These are phyloP conservation scores for Apodemia mormo DNA, from an alignment of 2,888 invertebrate species.

Conservation along the genomic window DNA sequence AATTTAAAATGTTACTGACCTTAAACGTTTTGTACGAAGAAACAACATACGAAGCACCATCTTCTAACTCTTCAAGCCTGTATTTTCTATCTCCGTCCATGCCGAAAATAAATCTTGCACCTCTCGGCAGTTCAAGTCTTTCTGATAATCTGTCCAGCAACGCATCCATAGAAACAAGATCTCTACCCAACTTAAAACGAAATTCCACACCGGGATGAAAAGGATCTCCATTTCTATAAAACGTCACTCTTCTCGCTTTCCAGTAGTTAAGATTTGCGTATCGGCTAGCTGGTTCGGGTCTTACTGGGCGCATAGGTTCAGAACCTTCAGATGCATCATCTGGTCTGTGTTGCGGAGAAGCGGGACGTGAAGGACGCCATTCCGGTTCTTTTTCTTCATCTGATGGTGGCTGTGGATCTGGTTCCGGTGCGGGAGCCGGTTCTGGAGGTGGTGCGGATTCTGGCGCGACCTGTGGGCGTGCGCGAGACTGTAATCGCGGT, in stretches of 20 bases:
- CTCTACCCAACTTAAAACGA: constrained; percentile 92
- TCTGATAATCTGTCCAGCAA: constrained; percentile 93
- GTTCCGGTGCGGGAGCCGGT: constrained; percentile 65
- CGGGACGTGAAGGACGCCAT: constrained; percentile 70
- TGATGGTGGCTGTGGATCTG: constrained; percentile 63
- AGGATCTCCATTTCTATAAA: constrained; percentile 96
- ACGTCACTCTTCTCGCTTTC: constrained; percentile 92
- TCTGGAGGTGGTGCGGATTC: constrained; percentile 67
- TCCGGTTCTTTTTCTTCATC: constrained; percentile 81
- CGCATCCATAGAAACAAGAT: constrained; percentile 92
- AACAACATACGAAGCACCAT: constrained; percentile 96
- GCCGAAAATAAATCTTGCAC: constrained; percentile 94
- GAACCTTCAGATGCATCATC: constrained; percentile 75
- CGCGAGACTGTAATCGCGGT: constrained; percentile 61
- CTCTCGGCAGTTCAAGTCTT: constrained; percentile 92
- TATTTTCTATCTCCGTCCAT: constrained; percentile 94
- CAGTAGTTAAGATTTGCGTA: constrained; percentile 93
- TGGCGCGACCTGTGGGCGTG: constrained; percentile 70
- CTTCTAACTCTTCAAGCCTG: constrained; percentile 91
- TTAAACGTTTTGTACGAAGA: constrained; percentile 95
- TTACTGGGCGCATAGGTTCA: constrained; percentile 79
- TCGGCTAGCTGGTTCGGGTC: constrained; percentile 81
- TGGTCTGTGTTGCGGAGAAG: constrained; percentile 67
- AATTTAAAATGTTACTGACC: constrained; percentile 70
- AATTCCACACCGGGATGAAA: constrained; percentile 95